Evolutionary conservation across 2,888 invertebrate genomes (phyloP).

Genomic region (Phalangium opilio): DNA sequence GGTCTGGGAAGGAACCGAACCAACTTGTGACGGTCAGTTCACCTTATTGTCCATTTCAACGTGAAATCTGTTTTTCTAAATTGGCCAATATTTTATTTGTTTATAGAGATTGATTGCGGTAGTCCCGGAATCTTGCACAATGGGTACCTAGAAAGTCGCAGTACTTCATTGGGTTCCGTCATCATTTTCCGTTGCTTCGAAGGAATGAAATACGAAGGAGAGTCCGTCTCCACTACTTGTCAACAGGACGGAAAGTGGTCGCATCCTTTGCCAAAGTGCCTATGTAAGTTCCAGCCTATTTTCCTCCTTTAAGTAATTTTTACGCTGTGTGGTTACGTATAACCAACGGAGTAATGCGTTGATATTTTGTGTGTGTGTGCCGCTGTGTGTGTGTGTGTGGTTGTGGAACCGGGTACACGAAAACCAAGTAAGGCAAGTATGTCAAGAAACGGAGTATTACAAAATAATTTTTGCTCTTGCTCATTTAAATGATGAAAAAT

Average conservation of each 20-base stretch:
- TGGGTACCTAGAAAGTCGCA: constrained; percentile 64
- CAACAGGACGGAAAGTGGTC: constrained; percentile 90
- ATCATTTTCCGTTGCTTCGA: constrained; percentile 86
- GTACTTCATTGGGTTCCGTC: constrained; percentile 78
- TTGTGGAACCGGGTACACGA: no score
- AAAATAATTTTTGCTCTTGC: not conserved
- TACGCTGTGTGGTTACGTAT: no score
- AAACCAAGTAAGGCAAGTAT: no score
- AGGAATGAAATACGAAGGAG: constrained; percentile 75
- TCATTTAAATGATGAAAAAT: no score
- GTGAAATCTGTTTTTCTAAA: no score
- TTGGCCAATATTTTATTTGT: no score
- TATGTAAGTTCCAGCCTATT: constrained; percentile 41
- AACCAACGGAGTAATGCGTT: no score
- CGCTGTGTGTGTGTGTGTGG: no score
- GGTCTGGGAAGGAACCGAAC: constrained; percentile 85
- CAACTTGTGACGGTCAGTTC: constrained; percentile 67
- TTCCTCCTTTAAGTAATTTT: no score
- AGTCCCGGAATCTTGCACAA: constrained; percentile 85
- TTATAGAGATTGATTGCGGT: constrained; percentile 87
- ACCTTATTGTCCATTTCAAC: not conserved
- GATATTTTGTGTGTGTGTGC: no score
- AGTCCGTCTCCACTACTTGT: constrained; percentile 70
- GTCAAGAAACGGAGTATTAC: no score
- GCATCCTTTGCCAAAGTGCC: constrained; percentile 75